phyloP scores from a whole-genome alignment of 1,140 invertebrate genomes.

The Lysiphlebus fabarum region DNA sequence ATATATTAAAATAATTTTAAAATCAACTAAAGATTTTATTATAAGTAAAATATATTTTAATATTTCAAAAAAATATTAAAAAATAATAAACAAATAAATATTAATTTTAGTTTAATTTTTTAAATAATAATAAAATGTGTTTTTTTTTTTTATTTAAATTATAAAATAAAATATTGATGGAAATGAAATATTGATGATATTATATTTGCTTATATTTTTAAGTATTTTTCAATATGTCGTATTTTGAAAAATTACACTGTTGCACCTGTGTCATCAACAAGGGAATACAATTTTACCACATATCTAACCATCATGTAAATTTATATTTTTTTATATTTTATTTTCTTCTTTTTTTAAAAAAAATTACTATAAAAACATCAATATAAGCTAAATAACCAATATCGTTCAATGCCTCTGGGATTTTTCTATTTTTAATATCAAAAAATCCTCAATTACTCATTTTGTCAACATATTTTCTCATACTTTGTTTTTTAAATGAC shows the following conservation, averaged over 20 bases:
- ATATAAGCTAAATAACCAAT: constrained; percentile 28
- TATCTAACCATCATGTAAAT: constrained; percentile 44
- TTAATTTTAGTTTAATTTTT: too few species aligned
- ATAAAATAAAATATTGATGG: not conserved
- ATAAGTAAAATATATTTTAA: too few species aligned
- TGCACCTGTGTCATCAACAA: not conserved
- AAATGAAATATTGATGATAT: too few species aligned
- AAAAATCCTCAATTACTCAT: too few species aligned
- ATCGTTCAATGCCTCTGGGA: constrained; percentile 21
- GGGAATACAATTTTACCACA: constrained; percentile 27
- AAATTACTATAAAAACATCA: constrained; percentile 4
- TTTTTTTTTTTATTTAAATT: not conserved
- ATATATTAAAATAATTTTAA: too few species aligned
- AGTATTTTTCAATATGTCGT: not conserved
- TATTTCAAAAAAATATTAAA: too few species aligned
- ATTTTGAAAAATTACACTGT: not conserved
- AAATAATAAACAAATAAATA: too few species aligned
- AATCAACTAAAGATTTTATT: too few species aligned
- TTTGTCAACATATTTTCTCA: too few species aligned
- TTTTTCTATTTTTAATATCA: constrained; percentile 6
- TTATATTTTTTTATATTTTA: constrained; percentile 36
- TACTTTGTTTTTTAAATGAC: too few species aligned
- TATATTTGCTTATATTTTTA: not conserved
- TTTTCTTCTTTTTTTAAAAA: not conserved
- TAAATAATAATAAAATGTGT: too few species aligned